These are phyloP conservation scores for Lymantria monacha DNA, from an alignment of 2,888 invertebrate species.

Conservation along the genomic window DNA sequence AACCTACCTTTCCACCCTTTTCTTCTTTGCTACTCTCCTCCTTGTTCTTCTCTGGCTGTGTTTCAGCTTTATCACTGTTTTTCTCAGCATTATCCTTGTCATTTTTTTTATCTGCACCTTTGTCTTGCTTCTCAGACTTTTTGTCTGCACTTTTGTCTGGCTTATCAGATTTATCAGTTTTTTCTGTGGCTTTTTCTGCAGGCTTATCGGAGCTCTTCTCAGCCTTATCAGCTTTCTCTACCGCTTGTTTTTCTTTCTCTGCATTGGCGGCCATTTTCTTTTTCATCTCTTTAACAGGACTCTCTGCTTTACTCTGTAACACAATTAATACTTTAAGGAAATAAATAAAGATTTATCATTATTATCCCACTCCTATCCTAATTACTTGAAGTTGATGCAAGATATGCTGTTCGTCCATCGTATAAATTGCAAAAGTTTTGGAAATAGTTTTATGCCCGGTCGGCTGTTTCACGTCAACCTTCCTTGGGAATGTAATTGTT, in stretches of 20 bases:
- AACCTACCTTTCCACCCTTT: slow-evolving; percentile 47
- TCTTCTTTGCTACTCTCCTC: slow-evolving; percentile 20
- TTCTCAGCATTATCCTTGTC: slow-evolving; percentile 31
- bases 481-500: no score
- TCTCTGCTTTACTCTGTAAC: slow-evolving; percentile 55
- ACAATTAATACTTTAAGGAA: background rate
- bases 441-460: no score
- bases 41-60: slow-evolving; percentile 4
- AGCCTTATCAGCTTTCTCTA: slow-evolving; percentile 30
- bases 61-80: slow-evolving; percentile 17
- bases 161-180: slow-evolving; percentile 17
- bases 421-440: no score
- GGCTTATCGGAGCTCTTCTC: slow-evolving; percentile 35
- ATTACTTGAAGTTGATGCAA: no score
- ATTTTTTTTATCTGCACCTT: slow-evolving; percentile 17
- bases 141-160: slow-evolving; percentile 16
- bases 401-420: no score
- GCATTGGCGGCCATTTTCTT: slow-evolving; percentile 72
- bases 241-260: slow-evolving; percentile 65
- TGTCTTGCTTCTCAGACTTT: slow-evolving; percentile 23
- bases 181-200: slow-evolving; percentile 25
- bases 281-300: slow-evolving; percentile 73
- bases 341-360: no score
- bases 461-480: no score
- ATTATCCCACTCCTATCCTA: no score